Evolutionary conservation across 2,888 invertebrate genomes (phyloP).

Genomic region (Gari tellinella): DNA sequence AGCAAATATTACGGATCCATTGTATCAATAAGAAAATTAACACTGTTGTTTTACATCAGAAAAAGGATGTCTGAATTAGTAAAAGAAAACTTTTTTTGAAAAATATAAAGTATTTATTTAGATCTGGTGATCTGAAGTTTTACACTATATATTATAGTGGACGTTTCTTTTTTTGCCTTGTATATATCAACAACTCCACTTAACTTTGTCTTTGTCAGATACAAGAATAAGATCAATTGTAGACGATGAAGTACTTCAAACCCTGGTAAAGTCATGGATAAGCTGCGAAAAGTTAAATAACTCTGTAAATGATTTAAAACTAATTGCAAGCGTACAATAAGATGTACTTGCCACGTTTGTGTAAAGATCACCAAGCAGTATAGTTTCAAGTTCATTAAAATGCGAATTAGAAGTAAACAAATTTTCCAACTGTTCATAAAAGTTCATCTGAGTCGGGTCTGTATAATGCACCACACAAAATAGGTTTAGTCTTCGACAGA

Average conservation of each 20-base stretch:
- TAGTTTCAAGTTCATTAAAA: slow-evolving; percentile 3
- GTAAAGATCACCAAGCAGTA: slow-evolving; percentile 7
- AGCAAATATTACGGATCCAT: too few species aligned
- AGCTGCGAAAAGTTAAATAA: slow-evolving; percentile 2
- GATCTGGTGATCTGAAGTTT: too few species aligned
- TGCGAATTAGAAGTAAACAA: not conserved
- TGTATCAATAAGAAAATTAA: too few species aligned
- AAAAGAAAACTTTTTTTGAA: too few species aligned
- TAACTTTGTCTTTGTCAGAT: not conserved
- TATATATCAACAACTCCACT: too few species aligned
- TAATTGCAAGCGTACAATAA: too few species aligned
- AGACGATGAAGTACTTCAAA: slow-evolving; percentile 1
- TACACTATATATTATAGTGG: too few species aligned
- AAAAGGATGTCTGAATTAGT: too few species aligned
- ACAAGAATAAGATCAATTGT: slow-evolving; percentile 16
- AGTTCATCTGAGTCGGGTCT: slow-evolving; percentile 14
- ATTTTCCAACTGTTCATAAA: slow-evolving; percentile 10
- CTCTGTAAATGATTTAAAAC: not conserved
- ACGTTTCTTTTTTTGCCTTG: too few species aligned
- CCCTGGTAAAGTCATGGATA: slow-evolving; percentile 5
- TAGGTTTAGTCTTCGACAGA: slow-evolving; percentile 21
- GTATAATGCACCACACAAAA: slow-evolving; percentile 12
- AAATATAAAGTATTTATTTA: too few species aligned
- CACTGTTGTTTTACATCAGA: too few species aligned
- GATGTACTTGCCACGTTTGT: too few species aligned